Evolutionary conservation across 2,113 vertebrate genomes (phyloP), one percentile per base, ranked within the genome.

Genomic region (Dromaius novaehollandiae): DNA sequence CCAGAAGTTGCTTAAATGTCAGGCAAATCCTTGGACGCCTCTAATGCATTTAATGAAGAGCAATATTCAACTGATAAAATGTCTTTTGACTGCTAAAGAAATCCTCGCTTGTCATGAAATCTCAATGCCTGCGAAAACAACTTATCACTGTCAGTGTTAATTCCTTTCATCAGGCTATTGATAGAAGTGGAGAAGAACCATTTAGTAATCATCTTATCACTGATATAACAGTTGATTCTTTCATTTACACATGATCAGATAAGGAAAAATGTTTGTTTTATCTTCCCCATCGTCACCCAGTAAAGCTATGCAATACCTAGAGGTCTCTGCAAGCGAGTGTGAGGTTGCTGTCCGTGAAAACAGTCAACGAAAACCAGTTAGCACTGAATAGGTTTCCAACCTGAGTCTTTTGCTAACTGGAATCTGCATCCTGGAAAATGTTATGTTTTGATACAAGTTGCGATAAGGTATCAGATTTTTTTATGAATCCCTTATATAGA

Each of bases 241-340:
- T 98, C 96, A 95, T 96, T 98, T 97, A 80, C 92, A 95, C 93
- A 86, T 46, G 77, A 97, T 96, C 95, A 97, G 97, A 97, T 97
- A 96, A 97, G 95, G 82, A 89, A 92, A 91, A 91, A 93, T 84
- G 88, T 96, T 97, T 97, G 75, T 80, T 96, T 96, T 97, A 91
- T 97, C 95, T 97, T 96, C 76, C 65, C 63, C 74, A 63, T 89
- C 87, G 86, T 80, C 89, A 92, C 74, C 50, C 87, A 56, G 58
- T 65, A 89, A 91, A 87, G 76, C 66, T 91, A 58, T 86, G 65
- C 63, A 95, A 71, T 87, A 65, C 58, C 92, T 96, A 58, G 88
- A 97, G 97, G 89, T 83, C 83, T 97, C 93, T 63, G 32, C n/a
- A 55, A 60, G 89, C 64, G 86, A 85, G 79, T 38, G 1, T 82